Evolutionary conservation across 2,113 vertebrate genomes (phyloP).

Genomic region (Atlantisia rogersi): DNA sequence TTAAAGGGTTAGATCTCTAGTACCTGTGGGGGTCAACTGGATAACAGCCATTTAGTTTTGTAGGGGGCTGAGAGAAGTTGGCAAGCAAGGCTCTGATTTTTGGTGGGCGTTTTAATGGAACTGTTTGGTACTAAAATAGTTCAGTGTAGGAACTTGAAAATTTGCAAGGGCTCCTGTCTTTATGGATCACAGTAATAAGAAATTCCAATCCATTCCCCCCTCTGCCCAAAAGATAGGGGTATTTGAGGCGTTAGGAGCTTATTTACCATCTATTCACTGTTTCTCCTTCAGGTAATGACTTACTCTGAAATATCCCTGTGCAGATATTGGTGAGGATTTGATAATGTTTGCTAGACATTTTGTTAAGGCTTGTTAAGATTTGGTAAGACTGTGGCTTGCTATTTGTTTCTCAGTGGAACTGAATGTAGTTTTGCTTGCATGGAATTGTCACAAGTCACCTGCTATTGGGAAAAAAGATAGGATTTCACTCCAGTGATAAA

Average conservation of each 20-base stretch:
- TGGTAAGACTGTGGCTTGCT: background rate
- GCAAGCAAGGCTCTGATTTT: slow-evolving; percentile 41
- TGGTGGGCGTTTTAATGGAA: slow-evolving; percentile 23
- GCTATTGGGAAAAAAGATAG: background rate
- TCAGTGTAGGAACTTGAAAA: slow-evolving; percentile 24
- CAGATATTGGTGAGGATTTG: background rate
- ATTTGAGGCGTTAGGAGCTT: background rate
- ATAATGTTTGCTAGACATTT: background rate
- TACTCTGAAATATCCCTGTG: background rate
- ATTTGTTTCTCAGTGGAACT: background rate
- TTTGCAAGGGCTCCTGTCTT: slow-evolving; percentile 26
- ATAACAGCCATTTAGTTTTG: slow-evolving; percentile 20
- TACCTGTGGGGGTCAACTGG: background rate
- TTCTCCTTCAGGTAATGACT: background rate
- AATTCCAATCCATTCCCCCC: background rate
- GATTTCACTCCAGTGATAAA: background rate
- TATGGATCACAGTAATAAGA: slow-evolving; percentile 4
- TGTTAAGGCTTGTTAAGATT: background rate
- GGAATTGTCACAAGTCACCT: background rate
- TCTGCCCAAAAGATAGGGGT: background rate
- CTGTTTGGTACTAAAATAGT: slow-evolving; percentile 36
- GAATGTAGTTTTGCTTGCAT: background rate
- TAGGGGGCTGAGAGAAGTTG: slow-evolving; percentile 30
- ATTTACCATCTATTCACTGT: background rate
- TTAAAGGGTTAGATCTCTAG: slow-evolving; percentile 11